Conservation (phyloP, 2,888 invertebrate species). For the Malthinus flaveolus region DNA sequence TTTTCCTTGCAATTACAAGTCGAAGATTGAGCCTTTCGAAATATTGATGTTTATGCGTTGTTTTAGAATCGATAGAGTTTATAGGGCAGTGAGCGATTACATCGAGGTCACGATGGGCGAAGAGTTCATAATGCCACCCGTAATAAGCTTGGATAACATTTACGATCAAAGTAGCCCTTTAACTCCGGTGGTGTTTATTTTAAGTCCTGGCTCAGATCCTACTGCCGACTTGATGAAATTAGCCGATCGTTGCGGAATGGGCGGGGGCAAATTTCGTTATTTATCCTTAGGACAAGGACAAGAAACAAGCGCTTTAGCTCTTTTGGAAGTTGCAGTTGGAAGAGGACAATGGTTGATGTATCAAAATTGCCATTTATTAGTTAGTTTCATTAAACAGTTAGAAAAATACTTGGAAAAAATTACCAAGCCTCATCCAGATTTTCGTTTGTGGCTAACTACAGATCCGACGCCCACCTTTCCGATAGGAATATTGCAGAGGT, state of each 20-base stretch:
- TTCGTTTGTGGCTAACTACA: constrained; percentile 90
- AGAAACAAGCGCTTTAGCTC: constrained; percentile 75
- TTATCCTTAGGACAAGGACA: constrained; percentile 94
- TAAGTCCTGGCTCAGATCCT: constrained; percentile 94
- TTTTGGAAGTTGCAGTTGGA: constrained; percentile 69
- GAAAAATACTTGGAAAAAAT: constrained; percentile 84
- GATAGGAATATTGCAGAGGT: constrained; percentile 82
- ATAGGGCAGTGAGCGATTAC: constrained; percentile 81
- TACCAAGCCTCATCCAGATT: constrained; percentile 84
- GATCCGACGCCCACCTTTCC: constrained; percentile 87
- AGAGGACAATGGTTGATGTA: constrained; percentile 91
- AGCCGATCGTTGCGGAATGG: constrained; percentile 69
- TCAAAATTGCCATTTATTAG: constrained; percentile 88
- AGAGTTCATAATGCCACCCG: constrained; percentile 86
- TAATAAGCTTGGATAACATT: constrained; percentile 80
- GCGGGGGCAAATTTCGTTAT: constrained; percentile 80
- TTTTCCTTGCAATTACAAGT: constrained; percentile 74
- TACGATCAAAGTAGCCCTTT: constrained; percentile 81
- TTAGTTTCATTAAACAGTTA: constrained; percentile 76
- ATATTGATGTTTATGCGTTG: constrained; percentile 83
- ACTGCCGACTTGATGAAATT: constrained; percentile 83
- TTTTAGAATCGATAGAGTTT: constrained; percentile 87
- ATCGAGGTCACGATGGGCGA: constrained; percentile 84
- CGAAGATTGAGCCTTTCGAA: constrained; percentile 66
- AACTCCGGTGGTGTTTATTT: constrained; percentile 89